Conservation (phyloP, 2,113 vertebrate species). For the Anthoscopus minutus region DNA sequence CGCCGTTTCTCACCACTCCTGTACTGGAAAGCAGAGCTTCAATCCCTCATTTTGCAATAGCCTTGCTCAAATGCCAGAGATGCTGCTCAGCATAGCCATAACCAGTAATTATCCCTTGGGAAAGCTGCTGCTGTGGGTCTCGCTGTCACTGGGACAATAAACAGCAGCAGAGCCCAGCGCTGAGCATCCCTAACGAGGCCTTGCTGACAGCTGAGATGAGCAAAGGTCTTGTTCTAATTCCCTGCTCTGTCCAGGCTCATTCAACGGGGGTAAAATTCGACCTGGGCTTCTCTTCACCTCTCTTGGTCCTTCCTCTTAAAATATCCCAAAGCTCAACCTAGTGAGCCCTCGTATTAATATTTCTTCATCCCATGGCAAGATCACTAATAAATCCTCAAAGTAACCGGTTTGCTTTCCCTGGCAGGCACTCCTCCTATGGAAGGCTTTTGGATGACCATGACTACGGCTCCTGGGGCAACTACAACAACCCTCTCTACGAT, state of each 20-base stretch:
- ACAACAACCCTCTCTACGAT: conserved; percentile 88
- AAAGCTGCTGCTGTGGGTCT: neutral
- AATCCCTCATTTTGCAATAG: neutral
- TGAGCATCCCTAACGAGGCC: conserved; percentile 12
- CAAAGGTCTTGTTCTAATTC: conserved; percentile 26
- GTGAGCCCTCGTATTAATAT: neutral
- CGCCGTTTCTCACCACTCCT: accelerated
- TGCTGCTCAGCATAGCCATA: neutral
- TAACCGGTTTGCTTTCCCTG: neutral
- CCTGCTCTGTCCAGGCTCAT: neutral
- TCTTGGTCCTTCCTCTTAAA: neutral
- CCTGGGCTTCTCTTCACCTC: neutral
- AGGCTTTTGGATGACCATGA: conserved; percentile 77
- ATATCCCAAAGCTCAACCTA: neutral
- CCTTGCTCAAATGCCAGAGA: neutral
- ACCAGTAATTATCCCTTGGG: neutral
- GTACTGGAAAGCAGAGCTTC: neutral
- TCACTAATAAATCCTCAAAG: neutral
- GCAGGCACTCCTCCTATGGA: conserved; percentile 81
- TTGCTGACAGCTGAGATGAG: neutral
- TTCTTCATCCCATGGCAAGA: neutral
- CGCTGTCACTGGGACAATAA: neutral
- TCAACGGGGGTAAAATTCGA: neutral
- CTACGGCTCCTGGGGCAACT: conserved; percentile 78
- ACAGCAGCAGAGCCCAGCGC: neutral